These are phyloP conservation scores for Anodontia alba DNA, from an alignment of 2,888 invertebrate genomes.

Conservation along the genomic window DNA sequence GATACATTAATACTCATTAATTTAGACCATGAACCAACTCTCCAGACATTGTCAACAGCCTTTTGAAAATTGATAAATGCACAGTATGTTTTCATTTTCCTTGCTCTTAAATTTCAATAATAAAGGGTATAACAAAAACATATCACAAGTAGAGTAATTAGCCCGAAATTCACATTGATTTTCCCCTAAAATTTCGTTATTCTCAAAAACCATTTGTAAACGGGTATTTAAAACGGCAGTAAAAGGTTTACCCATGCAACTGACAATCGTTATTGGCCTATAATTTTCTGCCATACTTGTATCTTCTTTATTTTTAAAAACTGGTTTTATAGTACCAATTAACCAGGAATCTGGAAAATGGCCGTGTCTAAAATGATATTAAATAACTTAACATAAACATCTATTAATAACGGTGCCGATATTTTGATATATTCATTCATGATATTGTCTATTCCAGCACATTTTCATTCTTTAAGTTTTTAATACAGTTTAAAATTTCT, in stretches of 20 bases:
- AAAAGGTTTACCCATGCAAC: no score
- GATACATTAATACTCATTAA: not conserved
- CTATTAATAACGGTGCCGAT: not conserved
- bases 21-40: not conserved
- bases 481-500: not conserved
- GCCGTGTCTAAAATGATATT: no score
- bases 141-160: not conserved
- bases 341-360: no score
- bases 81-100: not conserved
- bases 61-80: not conserved
- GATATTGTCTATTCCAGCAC: not conserved
- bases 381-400: no score
- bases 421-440: not conserved
- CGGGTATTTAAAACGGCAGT: not conserved
- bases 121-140: not conserved
- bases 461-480: not conserved
- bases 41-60: not conserved
- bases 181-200: not conserved
- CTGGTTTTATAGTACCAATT: no score
- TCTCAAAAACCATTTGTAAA: not conserved
- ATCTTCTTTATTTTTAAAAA: slow-evolving; percentile 1
- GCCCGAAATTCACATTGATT: not conserved
- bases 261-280: no score
- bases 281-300: not conserved
- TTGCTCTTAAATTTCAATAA: slow-evolving; percentile 1